Evolutionary conservation across 2,888 invertebrate species (phyloP).

Genomic region (Limnephilus rhombicus): DNA sequence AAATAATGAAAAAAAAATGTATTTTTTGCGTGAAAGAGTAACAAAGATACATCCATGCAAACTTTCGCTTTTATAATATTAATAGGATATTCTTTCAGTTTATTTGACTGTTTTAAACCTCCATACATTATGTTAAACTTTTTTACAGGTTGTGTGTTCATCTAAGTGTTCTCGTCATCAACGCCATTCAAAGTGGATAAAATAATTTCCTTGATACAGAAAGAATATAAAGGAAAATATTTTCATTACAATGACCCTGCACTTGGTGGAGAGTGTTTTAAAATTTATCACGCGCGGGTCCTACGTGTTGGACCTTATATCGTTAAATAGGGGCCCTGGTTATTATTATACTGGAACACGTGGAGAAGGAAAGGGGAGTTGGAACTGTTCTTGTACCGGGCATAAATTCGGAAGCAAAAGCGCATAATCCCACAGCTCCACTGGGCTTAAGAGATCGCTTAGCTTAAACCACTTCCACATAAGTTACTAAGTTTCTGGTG

Average conservation of each 20-base stretch:
- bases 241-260: not conserved
- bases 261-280: not conserved
- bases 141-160: too few relatives aligned
- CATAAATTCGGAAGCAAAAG: not conserved
- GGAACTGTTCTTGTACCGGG: not conserved
- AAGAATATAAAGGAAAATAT: not conserved
- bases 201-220: not conserved
- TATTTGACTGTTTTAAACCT: too few relatives aligned
- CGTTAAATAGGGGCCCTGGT: not conserved
- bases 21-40: too few relatives aligned
- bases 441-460: not conserved
- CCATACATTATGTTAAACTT: too few relatives aligned
- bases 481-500: not conserved
- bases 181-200: too few relatives aligned
- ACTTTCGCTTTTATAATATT: too few relatives aligned
- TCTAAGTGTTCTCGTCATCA: not conserved
- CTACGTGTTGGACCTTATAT: slow-evolving; percentile 16
- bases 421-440: not conserved
- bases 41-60: too few relatives aligned
- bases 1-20: too few relatives aligned
- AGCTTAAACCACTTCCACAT: not conserved
- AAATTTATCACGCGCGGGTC: slow-evolving; percentile 5
- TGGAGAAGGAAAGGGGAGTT: not conserved
- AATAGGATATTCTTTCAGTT: too few relatives aligned
- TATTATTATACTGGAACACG: not conserved